Evolutionary conservation across 1,140 invertebrate species (phyloP), one percentile per base, ranked within the genome.

Genomic region (Pogonomyrmex barbatus): DNA sequence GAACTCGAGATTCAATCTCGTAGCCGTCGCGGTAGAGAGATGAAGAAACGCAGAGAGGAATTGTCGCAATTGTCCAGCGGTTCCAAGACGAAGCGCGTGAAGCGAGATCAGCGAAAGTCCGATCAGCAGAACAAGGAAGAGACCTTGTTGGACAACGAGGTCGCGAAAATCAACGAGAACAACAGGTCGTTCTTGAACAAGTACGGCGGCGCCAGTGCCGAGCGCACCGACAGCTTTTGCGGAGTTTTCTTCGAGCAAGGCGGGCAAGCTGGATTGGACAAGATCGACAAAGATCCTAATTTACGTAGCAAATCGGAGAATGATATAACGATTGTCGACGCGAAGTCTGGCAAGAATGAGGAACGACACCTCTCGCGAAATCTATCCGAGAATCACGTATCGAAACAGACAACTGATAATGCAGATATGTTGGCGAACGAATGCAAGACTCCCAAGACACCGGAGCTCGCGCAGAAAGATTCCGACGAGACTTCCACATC

Each of bases 391-490:
- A 92, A 87, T 50, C 67, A 89, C 8, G 65, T 87, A 17, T 84
- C 82, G 36, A 92, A 92, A 39, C 85, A 67, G 42, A 36, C 39
- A 14, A 4, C 54, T 2, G 85, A 83, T 14, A 90, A 88, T 36
- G 85, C 78, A 0, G 77, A 63, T 30, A 81, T 86, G 0, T 14
- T 85, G 24, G 85, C 76, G 14, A 58, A 36, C 9, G 85, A 91
- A 3, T 73, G 68, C 4, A 91, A 91, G n/a, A 52, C 76, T 6
- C 54, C 50, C 2, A 93, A 93, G 30, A 92, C 87, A 1, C 94
- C 95, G 33, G 95, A 96, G 60, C 47, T 68, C 60, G 87, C 92
- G n/a, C 95, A 95, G 73, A 95, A 96, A 56, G 96, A 97, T 85
- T 92, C 91, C 17, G 94, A 95, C 52, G 94, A 95, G 50, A 93